Base-by-base conservation (phyloP, 2,113 vertebrate species). In the Protobothrops flavoviridis region DNA sequence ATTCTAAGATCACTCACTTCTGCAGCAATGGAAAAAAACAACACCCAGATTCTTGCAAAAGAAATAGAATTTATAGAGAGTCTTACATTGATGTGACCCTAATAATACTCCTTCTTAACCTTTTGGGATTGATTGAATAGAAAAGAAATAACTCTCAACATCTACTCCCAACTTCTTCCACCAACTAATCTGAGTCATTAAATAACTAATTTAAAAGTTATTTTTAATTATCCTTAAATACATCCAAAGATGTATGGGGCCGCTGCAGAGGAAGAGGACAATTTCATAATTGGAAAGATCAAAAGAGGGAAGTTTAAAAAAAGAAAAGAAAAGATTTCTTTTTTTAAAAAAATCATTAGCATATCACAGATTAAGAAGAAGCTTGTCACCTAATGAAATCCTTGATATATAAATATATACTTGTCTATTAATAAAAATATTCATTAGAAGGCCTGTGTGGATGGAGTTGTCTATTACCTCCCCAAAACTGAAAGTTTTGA, bases 81-180 rank as follows among this genome's bases (percentile, higher is more conserved):
- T 7, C 45, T 93, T 91, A 90, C 3, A 52, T 59, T 93, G 57
- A 2, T 45, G 5, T 90, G 56, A 92, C 33, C 24, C 96, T 96
- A 92, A 90, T 21, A 93, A 93, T 26, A 52, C 24, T 81, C 20
- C 95, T 94, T 94, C 20, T 95, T 94, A 94, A 3, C 55, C 29
- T 95, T 94, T 88, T 91, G 95, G 91, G 87, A 3, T 1, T 1
- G 0, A 57, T 93, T 90, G 86, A 87, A 64, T 64, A 87, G 92
- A 12, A 0, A 5, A 21, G 94, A 96, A 96, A 45, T 91, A 81
- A 81, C 20, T 43, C 69, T 81, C 69, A 39, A 81, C 33, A 3
- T 81, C 17, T 20, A 21, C 33, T 39, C n/a, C 33, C 69, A 81
- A 39, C 7, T 20, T 39, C 69, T 81, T 81, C 69, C 33, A 39